These are phyloP conservation scores for Acleris sparsana DNA, from an alignment of 2,888 invertebrate genomes.

Conservation along the genomic window DNA sequence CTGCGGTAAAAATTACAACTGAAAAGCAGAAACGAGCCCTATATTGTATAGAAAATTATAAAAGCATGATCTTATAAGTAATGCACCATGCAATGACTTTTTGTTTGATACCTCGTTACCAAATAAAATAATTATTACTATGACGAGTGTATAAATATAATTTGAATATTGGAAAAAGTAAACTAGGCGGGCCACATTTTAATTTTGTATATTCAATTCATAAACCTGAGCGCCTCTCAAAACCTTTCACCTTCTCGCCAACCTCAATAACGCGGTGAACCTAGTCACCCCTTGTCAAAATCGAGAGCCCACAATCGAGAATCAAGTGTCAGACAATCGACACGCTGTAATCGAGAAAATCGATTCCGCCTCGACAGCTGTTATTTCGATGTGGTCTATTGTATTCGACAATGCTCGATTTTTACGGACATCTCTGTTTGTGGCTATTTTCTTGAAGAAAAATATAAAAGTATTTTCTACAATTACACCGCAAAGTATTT, in stretches of 20 bases:
- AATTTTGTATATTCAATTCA: not conserved
- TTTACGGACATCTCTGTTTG: conserved; percentile 3
- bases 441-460: not conserved
- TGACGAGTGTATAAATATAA: too few species aligned
- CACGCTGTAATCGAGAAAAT: conserved; percentile 33
- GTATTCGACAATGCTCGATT: conserved; percentile 24
- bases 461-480: too few species aligned
- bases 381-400: conserved; percentile 26
- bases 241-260: conserved; percentile 12
- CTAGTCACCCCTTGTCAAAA: conserved; percentile 34
- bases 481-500: too few species aligned
- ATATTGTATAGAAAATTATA: too few species aligned
- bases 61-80: too few species aligned
- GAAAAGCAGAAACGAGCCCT: too few species aligned
- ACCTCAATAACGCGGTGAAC: conserved; percentile 10
- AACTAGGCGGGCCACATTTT: too few species aligned
- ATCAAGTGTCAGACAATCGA: conserved; percentile 35
- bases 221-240: conserved; percentile 1
- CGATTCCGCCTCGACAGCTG: conserved; percentile 26
- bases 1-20: too few species aligned
- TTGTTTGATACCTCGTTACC: too few species aligned
- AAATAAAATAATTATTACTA: too few species aligned
- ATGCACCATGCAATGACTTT: too few species aligned
- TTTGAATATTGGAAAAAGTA: too few species aligned
- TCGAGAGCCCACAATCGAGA: conserved; percentile 28